Conservation (phyloP, 2,113 vertebrate species). For the Oophaga pumilio region DNA sequence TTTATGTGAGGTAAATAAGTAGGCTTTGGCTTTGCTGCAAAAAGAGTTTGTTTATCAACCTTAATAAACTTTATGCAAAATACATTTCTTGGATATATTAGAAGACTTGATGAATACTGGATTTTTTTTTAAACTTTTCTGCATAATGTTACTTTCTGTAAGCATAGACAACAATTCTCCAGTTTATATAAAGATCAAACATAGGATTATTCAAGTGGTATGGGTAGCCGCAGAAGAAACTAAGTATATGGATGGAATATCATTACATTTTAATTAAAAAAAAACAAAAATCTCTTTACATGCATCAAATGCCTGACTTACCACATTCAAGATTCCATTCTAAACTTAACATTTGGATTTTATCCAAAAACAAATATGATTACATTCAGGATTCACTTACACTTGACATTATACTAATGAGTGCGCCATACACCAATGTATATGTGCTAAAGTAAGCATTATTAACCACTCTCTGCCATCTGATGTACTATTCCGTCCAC, state of each 20-base stretch:
- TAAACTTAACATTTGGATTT: not conserved
- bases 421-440: not conserved
- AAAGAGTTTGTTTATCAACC: not conserved
- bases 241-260: slow-evolving; percentile 4
- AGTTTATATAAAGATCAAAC: not conserved
- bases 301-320: slow-evolving; percentile 18
- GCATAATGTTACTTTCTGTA: not conserved
- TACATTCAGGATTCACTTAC: not conserved
- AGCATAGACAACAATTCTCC: not conserved
- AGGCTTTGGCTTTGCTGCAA: not conserved
- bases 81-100: not conserved
- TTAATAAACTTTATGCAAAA: not conserved
- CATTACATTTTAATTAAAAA: not conserved
- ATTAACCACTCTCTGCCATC: too few species aligned
- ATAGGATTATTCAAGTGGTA: slow-evolving; percentile 16
- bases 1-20: slow-evolving; percentile 6
- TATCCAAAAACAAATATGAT: not conserved
- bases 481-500: too few species aligned
- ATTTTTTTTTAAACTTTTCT: too few species aligned
- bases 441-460: too few species aligned
- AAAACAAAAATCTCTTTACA: slow-evolving; percentile 4
- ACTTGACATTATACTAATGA: not conserved
- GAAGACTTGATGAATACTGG: too few species aligned
- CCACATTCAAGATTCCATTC: not conserved
- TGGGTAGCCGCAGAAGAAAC: not conserved